phyloP scores from a whole-genome alignment of 2,797 vertebrate species.

The Hoplostethus mediterraneus region DNA sequence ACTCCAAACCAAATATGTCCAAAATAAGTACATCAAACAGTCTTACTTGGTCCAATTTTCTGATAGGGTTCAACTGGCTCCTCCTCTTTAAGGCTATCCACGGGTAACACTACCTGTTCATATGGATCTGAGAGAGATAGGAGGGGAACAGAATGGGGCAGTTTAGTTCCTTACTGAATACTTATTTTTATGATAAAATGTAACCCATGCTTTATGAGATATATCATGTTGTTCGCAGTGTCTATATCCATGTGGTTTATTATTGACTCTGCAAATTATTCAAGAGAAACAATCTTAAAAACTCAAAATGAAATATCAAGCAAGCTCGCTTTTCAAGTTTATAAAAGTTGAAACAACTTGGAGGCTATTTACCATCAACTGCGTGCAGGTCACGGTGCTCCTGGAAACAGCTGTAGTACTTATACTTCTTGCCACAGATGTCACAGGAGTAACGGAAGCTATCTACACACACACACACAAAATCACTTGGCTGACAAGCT shows the following conservation, averaged over 20 bases:
- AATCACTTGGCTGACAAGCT: no score
- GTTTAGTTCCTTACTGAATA: no score
- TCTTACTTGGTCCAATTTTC: constrained; percentile 99
- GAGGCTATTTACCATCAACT: constrained; percentile 90
- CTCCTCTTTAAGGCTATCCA: constrained; percentile 96
- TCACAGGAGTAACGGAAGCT: constrained; percentile 99
- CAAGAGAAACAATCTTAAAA: background rate
- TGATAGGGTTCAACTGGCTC: constrained; percentile 93
- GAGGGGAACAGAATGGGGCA: no score
- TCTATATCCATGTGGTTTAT: no score
- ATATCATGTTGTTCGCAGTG: background rate
- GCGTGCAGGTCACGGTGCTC: constrained; percentile 98
- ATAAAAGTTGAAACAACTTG: background rate
- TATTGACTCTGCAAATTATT: background rate
- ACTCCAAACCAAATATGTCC: constrained; percentile 13
- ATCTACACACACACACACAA: constrained; percentile 80
- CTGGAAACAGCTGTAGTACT: constrained; percentile 99
- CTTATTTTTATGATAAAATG: background rate
- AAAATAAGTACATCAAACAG: constrained; percentile 40
- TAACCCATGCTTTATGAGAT: background rate
- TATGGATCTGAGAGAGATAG: constrained; percentile 90
- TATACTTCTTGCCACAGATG: constrained; percentile 99
- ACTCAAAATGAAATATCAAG: constrained; percentile 12
- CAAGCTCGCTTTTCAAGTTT: background rate
- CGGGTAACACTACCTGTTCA: constrained; percentile 92